These are phyloP conservation scores for Yponomeuta malinellus DNA, from an alignment of 2,888 invertebrate species.

Conservation along the genomic window DNA sequence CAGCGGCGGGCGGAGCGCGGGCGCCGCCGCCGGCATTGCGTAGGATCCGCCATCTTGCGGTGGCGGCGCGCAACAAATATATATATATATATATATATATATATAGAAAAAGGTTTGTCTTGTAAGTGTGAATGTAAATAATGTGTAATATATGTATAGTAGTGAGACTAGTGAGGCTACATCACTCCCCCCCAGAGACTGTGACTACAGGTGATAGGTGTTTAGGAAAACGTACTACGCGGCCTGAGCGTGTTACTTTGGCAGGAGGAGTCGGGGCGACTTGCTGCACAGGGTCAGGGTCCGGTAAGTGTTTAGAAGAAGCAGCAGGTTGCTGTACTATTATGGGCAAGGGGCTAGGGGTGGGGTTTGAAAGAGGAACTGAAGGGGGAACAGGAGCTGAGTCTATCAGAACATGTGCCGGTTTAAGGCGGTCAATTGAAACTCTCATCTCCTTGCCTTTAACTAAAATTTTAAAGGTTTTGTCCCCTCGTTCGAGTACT, in stretches of 20 bases:
- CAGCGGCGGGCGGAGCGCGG: too few species aligned
- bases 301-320: background rate
- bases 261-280: background rate
- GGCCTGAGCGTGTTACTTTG: constrained; percentile 2
- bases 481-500: constrained; percentile 24
- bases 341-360: background rate
- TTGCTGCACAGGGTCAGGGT: background rate
- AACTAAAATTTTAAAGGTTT: constrained; percentile 24
- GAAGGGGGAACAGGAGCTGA: background rate
- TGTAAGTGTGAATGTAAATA: background rate
- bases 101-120: background rate
- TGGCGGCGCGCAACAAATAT: too few species aligned
- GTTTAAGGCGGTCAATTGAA: constrained; percentile 19
- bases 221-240: background rate
- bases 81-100: background rate
- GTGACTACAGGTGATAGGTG: background rate
- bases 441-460: constrained; percentile 25
- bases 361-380: too few species aligned
- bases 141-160: background rate
- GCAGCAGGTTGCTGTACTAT: background rate
- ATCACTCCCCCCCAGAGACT: constrained; percentile 10
- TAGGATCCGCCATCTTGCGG: too few species aligned
- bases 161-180: background rate
- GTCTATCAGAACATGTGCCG: constrained; percentile 22
- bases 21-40: too few species aligned